Conservation (phyloP, 2,113 vertebrate species). For the Petrocephalus zakoni region DNA sequence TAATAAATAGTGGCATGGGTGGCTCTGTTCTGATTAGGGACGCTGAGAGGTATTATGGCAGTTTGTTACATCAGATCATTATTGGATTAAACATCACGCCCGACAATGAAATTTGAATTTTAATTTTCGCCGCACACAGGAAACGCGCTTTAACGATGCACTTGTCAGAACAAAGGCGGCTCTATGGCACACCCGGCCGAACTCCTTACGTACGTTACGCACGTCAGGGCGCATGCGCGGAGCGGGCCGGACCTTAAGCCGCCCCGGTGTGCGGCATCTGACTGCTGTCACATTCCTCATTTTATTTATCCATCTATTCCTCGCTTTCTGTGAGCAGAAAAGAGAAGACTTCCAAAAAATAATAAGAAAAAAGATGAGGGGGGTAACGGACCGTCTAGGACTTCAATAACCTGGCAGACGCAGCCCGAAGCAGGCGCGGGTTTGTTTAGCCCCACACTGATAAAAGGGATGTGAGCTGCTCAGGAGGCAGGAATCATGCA, state of each 20-base stretch:
- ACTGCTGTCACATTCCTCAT: not conserved
- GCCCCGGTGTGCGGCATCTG: not conserved
- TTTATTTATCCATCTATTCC: not conserved
- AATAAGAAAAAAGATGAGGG: not conserved
- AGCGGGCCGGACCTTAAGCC: not conserved
- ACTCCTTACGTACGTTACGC: constrained; percentile 8
- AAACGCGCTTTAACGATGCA: constrained; percentile 5
- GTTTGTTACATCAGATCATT: constrained; percentile 68
- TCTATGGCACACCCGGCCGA: not conserved
- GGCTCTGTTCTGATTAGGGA: constrained; percentile 78
- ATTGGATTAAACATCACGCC: constrained; percentile 70
- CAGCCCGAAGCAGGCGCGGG: not conserved
- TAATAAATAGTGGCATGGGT: constrained; percentile 80
- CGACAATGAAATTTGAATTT: constrained; percentile 71
- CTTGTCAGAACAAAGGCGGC: constrained; percentile 24
- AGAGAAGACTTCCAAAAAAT: not conserved
- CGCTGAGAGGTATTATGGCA: constrained; percentile 73
- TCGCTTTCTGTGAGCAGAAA: not conserved
- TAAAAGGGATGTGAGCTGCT: not conserved
- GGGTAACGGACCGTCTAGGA: not conserved
- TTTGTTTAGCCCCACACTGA: not conserved
- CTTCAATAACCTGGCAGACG: not conserved
- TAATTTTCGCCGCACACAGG: constrained; percentile 45
- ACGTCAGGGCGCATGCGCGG: constrained; percentile 1
- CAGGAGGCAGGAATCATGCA: not conserved